Percentiles rank a stretch among this genome's conserved stretches.
phyloP scores from a whole-genome alignment of 2,888 invertebrate species.

The Tenodera sinensis region DNA sequence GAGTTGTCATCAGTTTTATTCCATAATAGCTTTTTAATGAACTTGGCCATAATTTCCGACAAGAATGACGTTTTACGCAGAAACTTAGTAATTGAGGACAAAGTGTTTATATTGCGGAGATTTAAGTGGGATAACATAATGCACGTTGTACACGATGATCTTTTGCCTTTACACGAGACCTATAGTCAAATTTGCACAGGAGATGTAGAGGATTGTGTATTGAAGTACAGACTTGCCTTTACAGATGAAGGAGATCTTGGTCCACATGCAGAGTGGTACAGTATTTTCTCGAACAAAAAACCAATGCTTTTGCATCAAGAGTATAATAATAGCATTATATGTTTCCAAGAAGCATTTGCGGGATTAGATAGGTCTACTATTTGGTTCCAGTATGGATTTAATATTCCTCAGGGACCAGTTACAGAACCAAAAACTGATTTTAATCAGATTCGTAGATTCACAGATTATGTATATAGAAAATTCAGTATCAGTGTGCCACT shows the following conservation, averaged over 20 bases:
- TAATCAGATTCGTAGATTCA: constrained; percentile 35
- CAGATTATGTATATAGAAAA: constrained; percentile 34
- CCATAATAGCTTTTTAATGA: constrained; percentile 43
- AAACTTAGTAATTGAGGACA: constrained; percentile 2
- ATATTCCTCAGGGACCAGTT: constrained; percentile 44
- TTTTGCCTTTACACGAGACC: constrained; percentile 46
- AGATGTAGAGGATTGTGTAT: constrained; percentile 32
- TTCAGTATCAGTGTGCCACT: constrained; percentile 24
- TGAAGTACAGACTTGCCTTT: constrained; percentile 38
- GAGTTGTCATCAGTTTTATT: constrained; percentile 44
- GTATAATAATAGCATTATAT: constrained; percentile 36
- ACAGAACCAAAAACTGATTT: constrained; percentile 33
- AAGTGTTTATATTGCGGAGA: constrained; percentile 41
- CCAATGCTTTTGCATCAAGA: constrained; percentile 35
- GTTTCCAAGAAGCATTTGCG: constrained; percentile 42
- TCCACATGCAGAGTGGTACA: constrained; percentile 41
- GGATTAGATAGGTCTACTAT: constrained; percentile 44
- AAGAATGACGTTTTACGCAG: constrained; percentile 16
- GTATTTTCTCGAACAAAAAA: constrained; percentile 38
- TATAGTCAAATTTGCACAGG: constrained; percentile 38
- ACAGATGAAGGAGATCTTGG: constrained; percentile 39
- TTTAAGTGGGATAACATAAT: constrained; percentile 53
- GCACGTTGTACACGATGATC: constrained; percentile 52
- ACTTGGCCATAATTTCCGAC: constrained; percentile 34
- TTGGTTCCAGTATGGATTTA: constrained; percentile 52